Percentiles rank a stretch among this genome's conserved stretches.
Conservation (phyloP, 2,113 vertebrate species). For the Prolemur simus region DNA sequence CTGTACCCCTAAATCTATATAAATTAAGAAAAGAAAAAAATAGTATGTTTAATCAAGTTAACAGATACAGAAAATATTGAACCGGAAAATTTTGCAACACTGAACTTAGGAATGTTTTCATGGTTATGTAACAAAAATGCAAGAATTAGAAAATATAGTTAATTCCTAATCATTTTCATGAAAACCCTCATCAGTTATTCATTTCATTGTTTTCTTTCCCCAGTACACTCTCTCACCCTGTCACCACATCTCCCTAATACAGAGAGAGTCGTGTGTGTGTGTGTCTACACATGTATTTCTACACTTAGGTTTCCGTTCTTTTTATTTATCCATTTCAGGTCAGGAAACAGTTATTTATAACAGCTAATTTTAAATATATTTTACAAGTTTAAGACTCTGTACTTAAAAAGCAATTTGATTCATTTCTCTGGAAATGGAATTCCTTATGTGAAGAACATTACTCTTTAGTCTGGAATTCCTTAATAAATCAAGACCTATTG, state of each 20-base stretch:
- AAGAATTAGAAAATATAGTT: slow-evolving; percentile 53
- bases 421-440: slow-evolving; percentile 49
- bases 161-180: background rate
- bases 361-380: slow-evolving; percentile 48
- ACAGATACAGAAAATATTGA: slow-evolving; percentile 62
- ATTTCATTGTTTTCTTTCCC: slow-evolving; percentile 32
- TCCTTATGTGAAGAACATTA: slow-evolving; percentile 33
- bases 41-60: slow-evolving; percentile 78
- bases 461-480: slow-evolving; percentile 10
- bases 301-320: background rate
- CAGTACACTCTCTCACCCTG: background rate
- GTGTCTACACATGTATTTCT: background rate
- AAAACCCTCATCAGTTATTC: background rate
- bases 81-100: slow-evolving; percentile 67
- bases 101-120: slow-evolving; percentile 72
- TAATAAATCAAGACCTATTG: slow-evolving; percentile 43
- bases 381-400: background rate
- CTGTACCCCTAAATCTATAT: too few relatives aligned
- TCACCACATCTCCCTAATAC: background rate
- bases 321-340: slow-evolving; percentile 48
- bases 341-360: slow-evolving; percentile 47
- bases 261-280: background rate
- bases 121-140: slow-evolving; percentile 42
- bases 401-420: slow-evolving; percentile 54
- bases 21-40: slow-evolving; percentile 58